A percentile compares a stretch with the other conserved stretches of the same genome.
phyloP scores from a whole-genome alignment of 2,888 invertebrate genomes.

The Drosophila tanythrix region DNA sequence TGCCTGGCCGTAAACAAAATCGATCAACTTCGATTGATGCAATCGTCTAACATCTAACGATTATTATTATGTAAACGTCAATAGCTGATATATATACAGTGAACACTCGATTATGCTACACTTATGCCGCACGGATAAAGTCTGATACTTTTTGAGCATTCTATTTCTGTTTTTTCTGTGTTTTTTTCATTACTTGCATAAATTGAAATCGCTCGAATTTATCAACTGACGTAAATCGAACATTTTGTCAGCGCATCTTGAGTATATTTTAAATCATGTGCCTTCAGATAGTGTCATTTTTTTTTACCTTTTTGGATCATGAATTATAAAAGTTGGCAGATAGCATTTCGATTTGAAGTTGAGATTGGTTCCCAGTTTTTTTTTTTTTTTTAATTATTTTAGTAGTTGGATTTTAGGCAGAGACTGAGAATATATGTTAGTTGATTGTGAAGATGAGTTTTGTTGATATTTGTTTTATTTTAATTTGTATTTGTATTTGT shows the following conservation, averaged over 20 bases:
- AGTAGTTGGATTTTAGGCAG: no score
- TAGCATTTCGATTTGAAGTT: not conserved
- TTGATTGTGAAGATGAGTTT: not conserved
- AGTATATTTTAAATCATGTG: not conserved
- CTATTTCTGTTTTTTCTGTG: not conserved
- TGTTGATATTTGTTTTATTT: not conserved
- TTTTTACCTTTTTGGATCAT: not conserved
- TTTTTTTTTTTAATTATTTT: not conserved
- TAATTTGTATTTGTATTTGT: not conserved
- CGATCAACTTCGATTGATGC: slow-evolving; percentile 60
- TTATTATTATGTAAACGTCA: slow-evolving; percentile 45
- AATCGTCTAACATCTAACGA: slow-evolving; percentile 25
- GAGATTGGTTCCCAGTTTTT: not conserved
- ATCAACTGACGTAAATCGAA: not conserved
- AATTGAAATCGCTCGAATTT: not conserved
- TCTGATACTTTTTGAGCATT: not conserved
- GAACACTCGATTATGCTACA: slow-evolving; percentile 25
- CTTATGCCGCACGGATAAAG: not conserved
- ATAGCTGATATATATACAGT: slow-evolving; percentile 31
- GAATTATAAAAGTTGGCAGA: not conserved
- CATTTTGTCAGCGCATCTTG: not conserved
- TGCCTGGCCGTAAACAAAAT: slow-evolving; percentile 45
- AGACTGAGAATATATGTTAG: no score
- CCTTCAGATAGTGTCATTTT: not conserved
- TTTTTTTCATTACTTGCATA: not conserved